A percentile compares a stretch with the other conserved stretches of the same genome.
These are phyloP conservation scores for Lasioglossum morio DNA, from an alignment of 2,888 invertebrate genomes.

Conservation along the genomic window DNA sequence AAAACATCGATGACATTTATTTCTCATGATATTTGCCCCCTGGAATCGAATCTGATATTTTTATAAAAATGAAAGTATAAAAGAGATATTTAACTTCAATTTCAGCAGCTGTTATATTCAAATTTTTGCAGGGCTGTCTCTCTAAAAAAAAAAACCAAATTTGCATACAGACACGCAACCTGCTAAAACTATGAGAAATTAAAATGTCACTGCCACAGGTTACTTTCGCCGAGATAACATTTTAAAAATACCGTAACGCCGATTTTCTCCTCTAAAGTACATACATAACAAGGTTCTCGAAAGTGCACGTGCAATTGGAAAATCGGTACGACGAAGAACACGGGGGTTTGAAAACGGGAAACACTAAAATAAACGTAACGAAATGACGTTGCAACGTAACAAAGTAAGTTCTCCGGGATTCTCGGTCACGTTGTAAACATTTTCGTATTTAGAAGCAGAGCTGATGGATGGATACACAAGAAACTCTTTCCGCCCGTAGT, in stretches of 20 bases:
- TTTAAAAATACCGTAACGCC: background rate
- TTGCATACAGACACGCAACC: background rate
- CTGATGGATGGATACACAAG: constrained; percentile 2
- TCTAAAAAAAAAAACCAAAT: background rate
- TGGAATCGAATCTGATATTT: background rate
- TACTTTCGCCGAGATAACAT: background rate
- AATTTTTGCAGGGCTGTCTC: background rate
- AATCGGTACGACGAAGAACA: background rate
- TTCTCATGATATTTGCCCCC: constrained; percentile 1
- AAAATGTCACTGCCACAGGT: background rate
- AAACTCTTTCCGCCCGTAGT: constrained; percentile 21
- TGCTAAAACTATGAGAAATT: background rate
- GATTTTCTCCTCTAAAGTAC: background rate
- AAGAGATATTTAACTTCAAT: background rate
- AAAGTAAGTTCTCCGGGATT: background rate
- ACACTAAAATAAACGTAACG: no score
- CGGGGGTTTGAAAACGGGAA: background rate
- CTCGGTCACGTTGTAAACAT: background rate
- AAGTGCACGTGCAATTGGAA: background rate
- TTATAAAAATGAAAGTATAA: background rate
- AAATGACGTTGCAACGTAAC: background rate
- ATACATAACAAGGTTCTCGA: background rate
- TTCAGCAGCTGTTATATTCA: background rate
- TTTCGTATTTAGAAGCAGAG: constrained; percentile 18
- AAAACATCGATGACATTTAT: background rate